Base-by-base conservation (phyloP, 2,113 vertebrate species). In the Protomyctophum bolini region DNA sequence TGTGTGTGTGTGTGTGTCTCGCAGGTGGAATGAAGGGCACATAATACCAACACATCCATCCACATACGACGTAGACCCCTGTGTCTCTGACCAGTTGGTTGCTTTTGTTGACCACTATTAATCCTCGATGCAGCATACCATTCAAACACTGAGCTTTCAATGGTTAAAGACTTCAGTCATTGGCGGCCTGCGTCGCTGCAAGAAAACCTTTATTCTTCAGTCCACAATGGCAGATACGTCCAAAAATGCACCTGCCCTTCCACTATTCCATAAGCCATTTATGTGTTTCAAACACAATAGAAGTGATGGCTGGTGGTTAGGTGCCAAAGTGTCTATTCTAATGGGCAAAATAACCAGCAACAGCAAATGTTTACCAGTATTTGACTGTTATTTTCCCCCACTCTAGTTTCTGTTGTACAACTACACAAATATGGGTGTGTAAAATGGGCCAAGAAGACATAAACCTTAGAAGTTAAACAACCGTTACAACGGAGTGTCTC, bases 21-120 rank as follows among this genome's bases (percentile, higher is more conserved):
- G 28, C 57, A 58, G 57, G 68, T 50, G 57, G 55, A 8, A 51
- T n/a, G 49, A 41, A 41, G 9, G 28, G 0, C 33, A 1, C 48
- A 28, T 58, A 70, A 73, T 73, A 78, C 69, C 10, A 50, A 79
- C 66, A 75, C 73, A 45, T 72, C 15, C 66, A 66, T 63, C 58
- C 46, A 64, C 46, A 64, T 4, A 7, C 68, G 58, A 73, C 12
- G 72, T 61, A 14, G 51, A 66, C 4, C 11, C 7, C 0, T 0
- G n/a, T 47, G 66, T 14, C 12, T 15, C 12, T 61, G 56, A 71
- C 48, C 9, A 49, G 68, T 14, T 47, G 68, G 48, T 1, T 4
- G 15, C 56, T 58, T 66, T 15, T 56, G 45, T 71, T 76, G 72
- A 61, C 65, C 2, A 0, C 9, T 33, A 60, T 57, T 58, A 65